Evolutionary conservation across 92 coral and sea anemone species (phyloP), one percentile per base, ranked within the genome.

Genomic region (Epizoanthus scotinus): DNA sequence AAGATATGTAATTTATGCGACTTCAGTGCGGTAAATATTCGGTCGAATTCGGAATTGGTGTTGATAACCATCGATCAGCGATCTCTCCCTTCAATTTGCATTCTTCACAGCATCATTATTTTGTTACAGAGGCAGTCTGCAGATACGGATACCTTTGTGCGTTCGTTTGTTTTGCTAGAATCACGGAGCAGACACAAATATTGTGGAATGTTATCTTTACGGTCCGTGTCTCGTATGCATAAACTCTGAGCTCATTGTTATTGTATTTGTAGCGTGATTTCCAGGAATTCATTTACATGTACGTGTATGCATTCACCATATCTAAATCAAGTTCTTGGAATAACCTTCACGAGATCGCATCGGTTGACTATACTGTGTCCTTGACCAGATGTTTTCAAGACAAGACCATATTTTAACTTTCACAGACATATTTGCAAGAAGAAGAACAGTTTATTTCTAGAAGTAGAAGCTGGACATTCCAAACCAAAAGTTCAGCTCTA

Each of bases 281-380:
- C 70, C 70, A 64, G 70, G 70, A 64, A 64, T 19, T 64, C 40
- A 0, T 63, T 25, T 8, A 5, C 21, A 0, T 61, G 3, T 0
- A 62, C 29, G 13, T 15, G 38, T 44, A 64, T 64, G 5, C 24
- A 17, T 18, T 29, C 70, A 64, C 9, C 18, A 64, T 64, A 27
- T 34, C 0, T 20, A 64, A n/a, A n/a, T 64, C 17, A 18, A 5
- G 34, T 64, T 64, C 70, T 64, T 64, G 70, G 70, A 64, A 64
- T 29, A 29, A 25, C 0, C 20, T 63, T 27, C 40, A 8, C 6
- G 22, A 38, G 8, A 12, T 34, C 26, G 42, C 40, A 2, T 7
- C 18, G 18, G 7, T 25, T 34, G 52, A 47, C 52, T 14, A 47
- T 27, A 12, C 27, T 13, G 7, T 38, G 34, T 27, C 19, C 17